These are phyloP conservation scores for Cecropterus lyciades DNA, from an alignment of 1,140 invertebrate species.

Conservation along the genomic window DNA sequence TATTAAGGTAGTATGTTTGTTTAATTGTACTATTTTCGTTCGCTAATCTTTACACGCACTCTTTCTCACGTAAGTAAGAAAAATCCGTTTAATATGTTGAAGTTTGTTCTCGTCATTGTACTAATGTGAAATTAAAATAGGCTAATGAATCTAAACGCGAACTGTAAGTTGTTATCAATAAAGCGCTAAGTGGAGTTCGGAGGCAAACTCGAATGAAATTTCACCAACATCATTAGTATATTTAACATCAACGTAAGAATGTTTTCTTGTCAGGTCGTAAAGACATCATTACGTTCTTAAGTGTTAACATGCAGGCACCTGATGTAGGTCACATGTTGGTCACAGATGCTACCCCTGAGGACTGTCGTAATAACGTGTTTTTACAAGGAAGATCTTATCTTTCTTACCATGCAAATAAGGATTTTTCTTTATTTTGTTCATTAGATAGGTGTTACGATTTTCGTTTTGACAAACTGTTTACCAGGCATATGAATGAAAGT, in stretches of 20 bases:
- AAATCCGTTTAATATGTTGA: too few species aligned
- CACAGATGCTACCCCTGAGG: too few species aligned
- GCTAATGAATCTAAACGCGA: not conserved
- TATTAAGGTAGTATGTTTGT: not conserved
- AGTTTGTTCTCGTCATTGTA: too few species aligned
- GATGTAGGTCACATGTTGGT: too few species aligned
- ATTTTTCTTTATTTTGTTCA: not conserved
- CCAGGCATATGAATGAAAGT: conserved; percentile 77
- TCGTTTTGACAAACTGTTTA: conserved; percentile 37
- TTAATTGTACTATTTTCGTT: not conserved
- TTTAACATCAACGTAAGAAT: conserved; percentile 3
- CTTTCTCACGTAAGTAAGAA: too few species aligned
- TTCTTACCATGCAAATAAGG: too few species aligned
- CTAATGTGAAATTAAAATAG: too few species aligned
- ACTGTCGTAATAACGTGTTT: too few species aligned
- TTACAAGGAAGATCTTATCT: too few species aligned
- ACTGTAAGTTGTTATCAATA: too few species aligned
- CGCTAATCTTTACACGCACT: not conserved
- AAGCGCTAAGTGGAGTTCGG: too few species aligned
- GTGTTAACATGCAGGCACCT: conserved; percentile 1
- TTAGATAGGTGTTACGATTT: conserved; percentile 28
- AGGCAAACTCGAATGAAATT: not conserved
- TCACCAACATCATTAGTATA: conserved; percentile 10
- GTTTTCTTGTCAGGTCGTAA: not conserved
- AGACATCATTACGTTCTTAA: not conserved